phyloP scores from a whole-genome alignment of 2,888 invertebrate genomes.

The Drosophila diplacantha region DNA sequence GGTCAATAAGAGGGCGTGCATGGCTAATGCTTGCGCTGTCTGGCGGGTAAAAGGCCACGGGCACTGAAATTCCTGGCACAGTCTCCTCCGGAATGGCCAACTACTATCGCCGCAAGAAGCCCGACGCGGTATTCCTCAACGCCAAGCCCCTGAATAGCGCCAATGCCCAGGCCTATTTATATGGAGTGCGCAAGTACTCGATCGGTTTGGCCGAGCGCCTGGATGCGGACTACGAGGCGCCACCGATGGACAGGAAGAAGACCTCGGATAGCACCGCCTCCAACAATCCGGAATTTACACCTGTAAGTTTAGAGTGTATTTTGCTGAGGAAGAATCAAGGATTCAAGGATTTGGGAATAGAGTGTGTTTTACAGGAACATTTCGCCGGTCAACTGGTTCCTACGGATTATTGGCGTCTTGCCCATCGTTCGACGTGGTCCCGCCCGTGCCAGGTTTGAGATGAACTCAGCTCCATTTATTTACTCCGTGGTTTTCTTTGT shows the following conservation, averaged over 20 bases:
- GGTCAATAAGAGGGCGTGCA: constrained; percentile 44
- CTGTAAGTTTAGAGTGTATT: constrained; percentile 43
- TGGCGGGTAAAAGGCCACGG: constrained; percentile 35
- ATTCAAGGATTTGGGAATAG: constrained; percentile 44
- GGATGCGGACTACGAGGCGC: constrained; percentile 60
- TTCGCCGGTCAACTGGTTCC: constrained; percentile 78
- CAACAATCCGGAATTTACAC: constrained; percentile 64
- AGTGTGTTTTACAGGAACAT: constrained; percentile 78
- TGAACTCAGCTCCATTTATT: constrained; percentile 80
- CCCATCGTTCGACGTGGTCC: constrained; percentile 80
- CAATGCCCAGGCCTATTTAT: constrained; percentile 60
- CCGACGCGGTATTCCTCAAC: constrained; percentile 75
- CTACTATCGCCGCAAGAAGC: constrained; percentile 70
- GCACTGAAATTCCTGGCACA: constrained; percentile 41
- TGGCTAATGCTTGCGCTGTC: constrained; percentile 50
- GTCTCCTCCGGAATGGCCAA: constrained; percentile 66
- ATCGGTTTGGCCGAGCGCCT: constrained; percentile 68
- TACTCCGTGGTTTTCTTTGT: constrained; percentile 81
- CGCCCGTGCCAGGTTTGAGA: constrained; percentile 79
- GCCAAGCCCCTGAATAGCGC: constrained; percentile 73
- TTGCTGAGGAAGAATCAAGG: no score
- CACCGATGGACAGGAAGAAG: constrained; percentile 54
- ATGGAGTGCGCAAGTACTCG: constrained; percentile 70
- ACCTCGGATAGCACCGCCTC: constrained; percentile 68
- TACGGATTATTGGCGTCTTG: constrained; percentile 81